Base-by-base conservation (phyloP, 2,797 vertebrate species). In the Fistularia commersonii region DNA sequence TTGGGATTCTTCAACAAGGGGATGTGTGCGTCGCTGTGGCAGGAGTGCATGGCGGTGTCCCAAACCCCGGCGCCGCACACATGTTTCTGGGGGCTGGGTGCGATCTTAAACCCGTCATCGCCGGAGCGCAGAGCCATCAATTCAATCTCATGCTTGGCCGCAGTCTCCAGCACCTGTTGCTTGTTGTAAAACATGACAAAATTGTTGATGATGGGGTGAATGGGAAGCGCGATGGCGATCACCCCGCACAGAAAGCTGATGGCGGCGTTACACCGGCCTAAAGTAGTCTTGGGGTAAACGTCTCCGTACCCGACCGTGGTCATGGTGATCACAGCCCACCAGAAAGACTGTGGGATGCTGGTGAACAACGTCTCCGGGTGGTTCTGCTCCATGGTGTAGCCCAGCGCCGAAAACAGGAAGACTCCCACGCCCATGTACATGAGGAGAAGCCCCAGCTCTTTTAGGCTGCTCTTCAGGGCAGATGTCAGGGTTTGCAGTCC, bases 251-350 rank as follows among this genome's bases (percentile, higher is more conserved):
- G 86, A 67, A 99, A 99, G 87, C 97, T 99, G 79, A 97, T 93
- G 48, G 97, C 97, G 0, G 97, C 97, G 14, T 98, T 99, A 58
- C 97, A 92, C 47, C 96, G 92, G 45, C 97, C 97, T 45, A 99
- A 79, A 0, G 95, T 96, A 67, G 97, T 99, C 86, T 98, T 98
- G 41, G 97, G 97, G 66, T 98, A 99, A 65, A 99, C 93, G 65
- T 99, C 97, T 1, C 96, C 97, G 0, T 99, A 99, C 8, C 97
- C 97, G 48, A 99, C 97, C 0, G 97, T 99, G 44, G 97, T 99
- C 97, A 99, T 99, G 61, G 97, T 99, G 81, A 99, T 99, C 73
- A 99, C 95, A 14, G 97, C 97, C 97, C 97, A 99, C 97, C 97
- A 99, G 83, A 98, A 99, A 0, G 97, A 96, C 73, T 99, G 97